Evolutionary conservation across 2,888 invertebrate genomes (phyloP).

Genomic region (Ennomos quercinarius): DNA sequence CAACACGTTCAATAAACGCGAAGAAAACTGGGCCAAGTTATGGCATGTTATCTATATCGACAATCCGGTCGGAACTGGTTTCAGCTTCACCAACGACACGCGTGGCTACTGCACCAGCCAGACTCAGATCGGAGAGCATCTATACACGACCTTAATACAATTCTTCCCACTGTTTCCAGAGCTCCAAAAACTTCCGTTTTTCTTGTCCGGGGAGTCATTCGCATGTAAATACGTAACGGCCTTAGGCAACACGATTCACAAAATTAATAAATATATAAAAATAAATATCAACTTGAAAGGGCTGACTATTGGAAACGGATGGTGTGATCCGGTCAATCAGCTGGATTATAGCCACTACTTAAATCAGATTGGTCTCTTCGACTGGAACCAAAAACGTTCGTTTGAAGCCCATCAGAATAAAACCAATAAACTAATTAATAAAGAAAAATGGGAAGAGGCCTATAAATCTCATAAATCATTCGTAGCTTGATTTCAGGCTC

Average conservation of each 20-base stretch:
- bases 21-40: slow-evolving; percentile 91
- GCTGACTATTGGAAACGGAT: slow-evolving; percentile 91
- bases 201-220: slow-evolving; percentile 95
- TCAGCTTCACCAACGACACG: slow-evolving; percentile 92
- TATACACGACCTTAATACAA: slow-evolving; percentile 91
- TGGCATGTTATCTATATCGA: slow-evolving; percentile 95
- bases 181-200: slow-evolving; percentile 90
- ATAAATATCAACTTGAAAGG: slow-evolving; percentile 76
- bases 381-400: slow-evolving; percentile 83
- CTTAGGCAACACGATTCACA: slow-evolving; percentile 89
- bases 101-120: slow-evolving; percentile 92
- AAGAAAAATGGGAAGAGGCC: slow-evolving; percentile 88
- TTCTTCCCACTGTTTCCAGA: slow-evolving; percentile 94
- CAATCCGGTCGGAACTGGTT: slow-evolving; percentile 97
- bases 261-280: slow-evolving; percentile 38
- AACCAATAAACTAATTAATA: slow-evolving; percentile 85
- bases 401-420: slow-evolving; percentile 87
- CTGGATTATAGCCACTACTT: slow-evolving; percentile 91
- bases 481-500: no score
- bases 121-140: slow-evolving; percentile 91
- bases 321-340: slow-evolving; percentile 92
- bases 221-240: slow-evolving; percentile 93
- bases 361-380: slow-evolving; percentile 90
- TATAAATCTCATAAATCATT: no score
- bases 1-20: slow-evolving; percentile 81